Evolutionary conservation across 2,888 invertebrate species (phyloP), one percentile per base, ranked within the genome.

Genomic region (Antheraea assamensis): DNA sequence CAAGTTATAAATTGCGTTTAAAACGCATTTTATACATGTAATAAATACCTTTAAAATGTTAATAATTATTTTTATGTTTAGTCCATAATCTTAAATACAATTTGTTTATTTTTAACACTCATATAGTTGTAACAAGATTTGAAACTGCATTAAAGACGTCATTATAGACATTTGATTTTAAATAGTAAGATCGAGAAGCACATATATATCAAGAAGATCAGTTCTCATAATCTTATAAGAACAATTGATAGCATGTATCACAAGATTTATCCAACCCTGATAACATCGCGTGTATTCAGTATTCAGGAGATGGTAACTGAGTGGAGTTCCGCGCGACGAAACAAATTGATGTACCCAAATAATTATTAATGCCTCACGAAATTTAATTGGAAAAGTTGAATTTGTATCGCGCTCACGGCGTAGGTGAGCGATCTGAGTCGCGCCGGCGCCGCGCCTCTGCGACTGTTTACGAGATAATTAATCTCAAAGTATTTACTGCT

Each of bases 371-470:
- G 95, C 95, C 93, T 95, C 94, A 95, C 93, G 94, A 95, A 95
- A 95, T 95, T 95, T 95, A 95, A 95, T 95, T 95, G 95, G 95
- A 95, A 95, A 95, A 95, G 95, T 95, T 95, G 94, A 94, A 95
- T 94, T 94, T 93, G 94, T 94, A 93, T 92, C 94, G 91, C 90
- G 92, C 90, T 92, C 91, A 92, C 93, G 93, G 92, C 91, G 93
- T 93, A 94, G 94, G 94, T 94, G 93, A 92, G 93, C 92, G 93
- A 91, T 92, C 90, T 89, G 90, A 91, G 92, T 87, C 87, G 86
- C 84, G 85, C 84, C 80, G 82, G 85, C 85, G 86, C 84, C 85
- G 85, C 85, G 86, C 84, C 85, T 87, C 85, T 88, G 88, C 91
- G 91, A 93, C 92, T 94, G 94, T 94, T 94, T 94, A 94, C 94